Evolutionary conservation across 2,888 invertebrate genomes (phyloP), one percentile per base, ranked within the genome.

Genomic region (Ecliptopera silaceata): DNA sequence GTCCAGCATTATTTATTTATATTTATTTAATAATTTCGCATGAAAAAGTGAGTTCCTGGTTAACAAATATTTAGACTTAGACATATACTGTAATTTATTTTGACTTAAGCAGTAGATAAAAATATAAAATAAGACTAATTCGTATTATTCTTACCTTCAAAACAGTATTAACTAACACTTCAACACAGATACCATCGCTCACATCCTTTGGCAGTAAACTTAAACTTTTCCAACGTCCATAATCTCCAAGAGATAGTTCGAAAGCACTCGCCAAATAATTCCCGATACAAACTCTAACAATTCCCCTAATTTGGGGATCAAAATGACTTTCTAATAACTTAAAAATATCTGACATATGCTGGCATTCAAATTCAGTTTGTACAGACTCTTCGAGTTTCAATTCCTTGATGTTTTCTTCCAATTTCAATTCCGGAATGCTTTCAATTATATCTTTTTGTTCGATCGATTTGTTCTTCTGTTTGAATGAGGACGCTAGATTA

Each of bases 241-340:
- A 94, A 69, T 93, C 88, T 0, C 93, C 93, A 53, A 92, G 90
- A 1, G 93, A 91, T 51, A 92, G 77, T 49, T 92, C 87, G 54
- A 95, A 84, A 0, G 93, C 92, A 0, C 94, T 84, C 49, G 92
- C 91, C 64, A 97, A 83, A 75, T 96, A 94, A 68, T 91, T 92
- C 0, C 95, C 95, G 50, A 96, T 91, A 65, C 96, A 88, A 4
- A 94, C 86, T 57, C 95, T 92, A 0, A 95, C 90, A 54, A 94
- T 91, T 8, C 97, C 97, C 69, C 96, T 91, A 34, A 97, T 92
- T 77, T 97, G 96, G 0, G 97, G 97, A 83, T 97, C 97, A 42
- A 90, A 84, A 80, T 97, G 97, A 61, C 92, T 87, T 32, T 94
- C 93, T 65, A 95, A 94, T 29, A 95, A 80, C 29, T 74, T 63